A percentile compares a stretch with the other conserved stretches of the same genome.
Evolutionary conservation across 1,140 invertebrate genomes (phyloP).

Genomic region (Sipha flava): DNA sequence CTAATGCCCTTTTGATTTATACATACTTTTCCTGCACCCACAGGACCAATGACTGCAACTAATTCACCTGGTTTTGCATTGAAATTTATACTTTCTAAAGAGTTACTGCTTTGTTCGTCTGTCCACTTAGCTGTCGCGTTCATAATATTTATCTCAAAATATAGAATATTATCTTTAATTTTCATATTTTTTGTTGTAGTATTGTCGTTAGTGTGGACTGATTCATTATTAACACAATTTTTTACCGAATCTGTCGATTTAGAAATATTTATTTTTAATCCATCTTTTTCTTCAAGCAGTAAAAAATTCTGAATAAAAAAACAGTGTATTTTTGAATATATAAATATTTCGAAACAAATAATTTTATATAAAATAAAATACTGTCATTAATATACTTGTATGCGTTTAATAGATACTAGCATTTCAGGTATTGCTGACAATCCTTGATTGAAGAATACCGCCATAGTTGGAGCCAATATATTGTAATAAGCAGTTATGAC

Average conservation of each 20-base stretch:
- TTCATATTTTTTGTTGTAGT: not conserved
- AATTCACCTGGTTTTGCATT: slow-evolving; percentile 56
- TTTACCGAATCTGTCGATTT: not conserved
- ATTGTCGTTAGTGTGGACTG: too few species aligned
- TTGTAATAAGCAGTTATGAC: slow-evolving; percentile 64
- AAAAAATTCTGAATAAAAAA: slow-evolving; percentile 54
- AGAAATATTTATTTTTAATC: not conserved
- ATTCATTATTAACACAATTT: not conserved
- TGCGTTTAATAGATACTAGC: slow-evolving; percentile 57
- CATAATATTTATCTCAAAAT: slow-evolving; percentile 45
- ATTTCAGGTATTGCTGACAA: slow-evolving; percentile 51
- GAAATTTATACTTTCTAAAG: slow-evolving; percentile 56
- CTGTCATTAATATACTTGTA: slow-evolving; percentile 41
- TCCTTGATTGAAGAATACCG: slow-evolving; percentile 62
- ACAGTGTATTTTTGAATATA: too few species aligned
- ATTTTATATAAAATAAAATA: too few species aligned
- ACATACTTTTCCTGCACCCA: slow-evolving; percentile 68
- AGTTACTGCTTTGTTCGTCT: slow-evolving; percentile 48
- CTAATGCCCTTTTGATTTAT: too few species aligned
- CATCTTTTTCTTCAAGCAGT: slow-evolving; percentile 52
- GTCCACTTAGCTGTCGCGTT: slow-evolving; percentile 56
- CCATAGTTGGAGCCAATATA: slow-evolving; percentile 59
- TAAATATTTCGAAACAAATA: too few species aligned
- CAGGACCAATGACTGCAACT: slow-evolving; percentile 68
- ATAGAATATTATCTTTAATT: slow-evolving; percentile 43